Base-by-base conservation (phyloP, 64 coral and sea anemone genomes). In the Pocillopora verrucosa region DNA sequence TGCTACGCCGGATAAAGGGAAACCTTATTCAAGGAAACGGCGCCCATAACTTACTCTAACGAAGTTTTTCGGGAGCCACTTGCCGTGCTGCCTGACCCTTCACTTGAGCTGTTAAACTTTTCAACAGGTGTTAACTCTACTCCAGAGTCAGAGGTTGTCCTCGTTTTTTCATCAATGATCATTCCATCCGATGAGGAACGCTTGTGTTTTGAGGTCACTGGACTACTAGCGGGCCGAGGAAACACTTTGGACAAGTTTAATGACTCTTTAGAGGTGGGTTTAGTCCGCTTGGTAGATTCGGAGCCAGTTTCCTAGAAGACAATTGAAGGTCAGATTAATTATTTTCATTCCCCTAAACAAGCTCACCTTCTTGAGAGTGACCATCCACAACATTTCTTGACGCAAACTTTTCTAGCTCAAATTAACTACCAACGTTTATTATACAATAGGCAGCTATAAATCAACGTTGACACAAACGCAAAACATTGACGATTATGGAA, bases 211-310 rank as follows among this genome's bases (percentile, higher is more conserved):
- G 58, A 82, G 1, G 59, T 89, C 2, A 68, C 65, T 10, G 94
- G 94, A 51, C 94, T 96, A 45, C 91, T 90, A 13, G 94, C 94
- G 11, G 94, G 94, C 2, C 94, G 88, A 16, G 94, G 94, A 58
- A 96, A 96, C 19, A 96, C 94, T 69, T 91, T 89, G 14, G 94
- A 93, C 3, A 96, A 79, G 51, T 84, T 87, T 24, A 96, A 79
- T 13, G 80, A 45, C 9, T 17, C 61, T 13, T 85, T 85, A 70
- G 67, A 24, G 22, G 70, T 36, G n/a, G 65, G 22, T 14, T 57
- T 37, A 72, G 2, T 13, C 0, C 20, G 2, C 13, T 45, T 22
- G 12, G 82, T 20, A 17, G 82, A 85, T 56, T 72, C 64, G 20
- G 64, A 56, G 37, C 36, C 65, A 56, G 19, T n/a, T 70, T 56